Evolutionary conservation across 2,888 invertebrate species (phyloP).

Genomic region (Schizotus pectinicornis): DNA sequence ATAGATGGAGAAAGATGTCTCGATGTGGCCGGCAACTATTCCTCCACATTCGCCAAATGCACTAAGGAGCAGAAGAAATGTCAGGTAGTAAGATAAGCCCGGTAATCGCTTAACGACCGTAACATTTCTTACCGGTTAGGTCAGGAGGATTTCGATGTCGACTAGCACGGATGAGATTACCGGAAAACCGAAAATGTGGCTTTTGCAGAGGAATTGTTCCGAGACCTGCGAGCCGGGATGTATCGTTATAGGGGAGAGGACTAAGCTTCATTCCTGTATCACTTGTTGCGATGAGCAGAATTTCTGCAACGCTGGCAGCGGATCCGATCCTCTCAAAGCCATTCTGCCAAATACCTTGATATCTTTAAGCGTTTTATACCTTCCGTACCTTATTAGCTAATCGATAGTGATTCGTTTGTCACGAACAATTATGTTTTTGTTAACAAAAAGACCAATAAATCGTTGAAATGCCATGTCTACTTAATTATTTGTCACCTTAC

Average conservation of each 20-base stretch:
- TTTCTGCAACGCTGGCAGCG: conserved; percentile 78
- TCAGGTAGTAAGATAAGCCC: conserved; percentile 68
- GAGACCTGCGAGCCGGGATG: conserved; percentile 86
- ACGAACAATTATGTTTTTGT: too few relatives aligned
- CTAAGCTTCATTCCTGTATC: conserved; percentile 86
- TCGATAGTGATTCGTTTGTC: too few relatives aligned
- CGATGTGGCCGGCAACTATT: conserved; percentile 67
- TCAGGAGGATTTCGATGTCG: conserved; percentile 83
- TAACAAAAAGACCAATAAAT: too few relatives aligned
- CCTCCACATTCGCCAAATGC: conserved; percentile 73
- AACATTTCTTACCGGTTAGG: conserved; percentile 61
- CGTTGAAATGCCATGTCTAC: too few relatives aligned
- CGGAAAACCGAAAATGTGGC: conserved; percentile 81
- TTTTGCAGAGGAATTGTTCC: conserved; percentile 81
- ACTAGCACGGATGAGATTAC: conserved; percentile 81
- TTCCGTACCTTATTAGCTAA: too few relatives aligned
- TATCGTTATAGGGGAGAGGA: conserved; percentile 87
- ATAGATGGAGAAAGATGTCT: conserved; percentile 75
- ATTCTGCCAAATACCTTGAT: background rate
- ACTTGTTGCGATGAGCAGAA: conserved; percentile 81
- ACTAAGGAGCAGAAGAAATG: conserved; percentile 77
- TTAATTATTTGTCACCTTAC: too few relatives aligned
- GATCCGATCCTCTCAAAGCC: conserved; percentile 32
- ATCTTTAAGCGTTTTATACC: background rate
- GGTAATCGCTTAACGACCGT: too few relatives aligned